These are phyloP conservation scores for Leptocoma aspasia DNA, from an alignment of 2,113 vertebrate species.

Conservation along the genomic window DNA sequence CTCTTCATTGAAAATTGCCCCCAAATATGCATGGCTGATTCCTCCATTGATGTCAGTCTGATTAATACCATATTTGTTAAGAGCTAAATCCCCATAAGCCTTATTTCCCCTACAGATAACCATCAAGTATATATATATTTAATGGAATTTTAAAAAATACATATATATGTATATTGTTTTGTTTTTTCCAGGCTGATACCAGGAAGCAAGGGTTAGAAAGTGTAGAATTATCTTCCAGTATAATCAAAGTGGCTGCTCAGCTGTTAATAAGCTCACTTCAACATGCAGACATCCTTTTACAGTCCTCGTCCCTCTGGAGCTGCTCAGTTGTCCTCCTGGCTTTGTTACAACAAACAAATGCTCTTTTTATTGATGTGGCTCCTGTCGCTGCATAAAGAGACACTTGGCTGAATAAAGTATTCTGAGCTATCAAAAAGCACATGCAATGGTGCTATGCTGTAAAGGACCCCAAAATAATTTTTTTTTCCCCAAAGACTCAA, in stretches of 20 bases:
- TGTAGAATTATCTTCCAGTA: background rate
- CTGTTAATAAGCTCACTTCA: background rate
- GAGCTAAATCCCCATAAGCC: background rate
- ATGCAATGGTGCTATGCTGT: background rate
- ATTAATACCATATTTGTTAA: background rate
- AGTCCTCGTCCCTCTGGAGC: background rate
- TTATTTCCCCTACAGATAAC: background rate
- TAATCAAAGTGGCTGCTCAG: background rate
- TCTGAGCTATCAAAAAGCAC: background rate
- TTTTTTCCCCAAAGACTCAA: background rate
- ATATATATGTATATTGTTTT: no score
- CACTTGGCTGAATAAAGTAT: background rate
- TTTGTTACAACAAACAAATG: background rate
- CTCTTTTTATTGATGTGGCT: background rate
- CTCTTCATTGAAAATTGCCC: background rate
- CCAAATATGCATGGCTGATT: background rate
- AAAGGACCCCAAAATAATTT: background rate
- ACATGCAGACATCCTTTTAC: background rate
- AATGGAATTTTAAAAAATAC: no score
- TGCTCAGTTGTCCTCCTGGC: background rate
- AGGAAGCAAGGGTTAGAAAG: background rate
- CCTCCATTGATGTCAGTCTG: background rate
- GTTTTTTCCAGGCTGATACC: background rate
- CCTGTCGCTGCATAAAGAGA: fast-evolving
- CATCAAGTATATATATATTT: background rate